phyloP scores from a whole-genome alignment of 2,113 vertebrate species.

The Vulpes vulpes region DNA sequence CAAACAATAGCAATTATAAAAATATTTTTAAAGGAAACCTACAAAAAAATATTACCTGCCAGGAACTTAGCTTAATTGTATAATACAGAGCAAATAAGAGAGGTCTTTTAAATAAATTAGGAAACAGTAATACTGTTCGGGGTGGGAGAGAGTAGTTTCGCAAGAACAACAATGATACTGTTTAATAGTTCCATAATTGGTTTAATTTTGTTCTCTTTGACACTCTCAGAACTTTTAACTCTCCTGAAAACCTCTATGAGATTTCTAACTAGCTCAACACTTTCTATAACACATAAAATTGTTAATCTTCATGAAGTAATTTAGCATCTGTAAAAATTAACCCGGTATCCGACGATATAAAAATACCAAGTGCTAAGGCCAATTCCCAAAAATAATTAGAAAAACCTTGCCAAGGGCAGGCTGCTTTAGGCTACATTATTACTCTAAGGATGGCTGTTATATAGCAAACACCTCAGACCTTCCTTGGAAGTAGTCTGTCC shows the following conservation, averaged over 20 bases:
- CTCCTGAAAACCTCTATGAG: not conserved
- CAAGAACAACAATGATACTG: not conserved
- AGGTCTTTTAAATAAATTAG: not conserved
- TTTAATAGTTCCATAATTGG: not conserved
- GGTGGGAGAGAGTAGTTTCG: not conserved
- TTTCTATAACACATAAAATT: slow-evolving; percentile 21
- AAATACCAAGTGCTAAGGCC: not conserved
- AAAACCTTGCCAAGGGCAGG: not conserved
- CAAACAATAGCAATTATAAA: not conserved
- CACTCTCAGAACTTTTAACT: not conserved
- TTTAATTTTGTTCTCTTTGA: not conserved
- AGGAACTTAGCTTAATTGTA: not conserved
- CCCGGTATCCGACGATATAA: not conserved
- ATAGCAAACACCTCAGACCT: not conserved
- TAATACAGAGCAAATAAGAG: not conserved
- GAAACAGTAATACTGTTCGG: not conserved
- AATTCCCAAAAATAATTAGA: slow-evolving; percentile 48
- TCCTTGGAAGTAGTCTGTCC: not conserved
- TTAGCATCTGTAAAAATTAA: slow-evolving; percentile 13
- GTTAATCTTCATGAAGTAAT: slow-evolving; percentile 12
- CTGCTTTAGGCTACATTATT: not conserved
- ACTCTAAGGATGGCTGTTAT: not conserved
- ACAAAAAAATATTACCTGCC: not conserved
- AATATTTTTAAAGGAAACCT: not conserved
- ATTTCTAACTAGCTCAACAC: not conserved